phyloP scores from a whole-genome alignment of 2,888 invertebrate genomes.

The Drosophila parthenogenetica region DNA sequence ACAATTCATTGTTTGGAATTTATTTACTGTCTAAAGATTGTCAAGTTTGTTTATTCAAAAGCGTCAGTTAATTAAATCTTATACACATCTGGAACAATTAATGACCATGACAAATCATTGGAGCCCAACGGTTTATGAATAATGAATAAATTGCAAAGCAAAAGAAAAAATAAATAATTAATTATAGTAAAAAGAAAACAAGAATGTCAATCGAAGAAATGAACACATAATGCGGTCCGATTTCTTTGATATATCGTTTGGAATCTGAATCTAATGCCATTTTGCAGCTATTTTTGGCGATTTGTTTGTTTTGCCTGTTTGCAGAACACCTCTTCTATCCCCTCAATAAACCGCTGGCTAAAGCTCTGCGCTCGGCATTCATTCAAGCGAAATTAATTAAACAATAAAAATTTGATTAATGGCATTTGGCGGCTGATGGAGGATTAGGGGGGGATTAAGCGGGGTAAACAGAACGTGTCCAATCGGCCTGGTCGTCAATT shows the following conservation, averaged over 20 bases:
- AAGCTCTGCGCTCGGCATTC: constrained; percentile 42
- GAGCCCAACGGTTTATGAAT: constrained; percentile 25
- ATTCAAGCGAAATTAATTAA: constrained; percentile 80
- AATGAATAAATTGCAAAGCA: constrained; percentile 36
- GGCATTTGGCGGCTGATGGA: constrained; percentile 45
- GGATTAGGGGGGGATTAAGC: not conserved
- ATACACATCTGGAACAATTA: constrained; percentile 20
- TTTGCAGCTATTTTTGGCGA: constrained; percentile 66
- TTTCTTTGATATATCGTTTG: constrained; percentile 66
- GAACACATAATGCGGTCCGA: constrained; percentile 59
- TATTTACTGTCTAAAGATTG: constrained; percentile 1
- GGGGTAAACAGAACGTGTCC: constrained; percentile 37
- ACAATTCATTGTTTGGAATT: not conserved
- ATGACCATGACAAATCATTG: constrained; percentile 28
- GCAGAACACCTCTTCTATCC: not conserved
- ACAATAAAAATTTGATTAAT: constrained; percentile 80
- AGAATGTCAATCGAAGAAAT: constrained; percentile 54
- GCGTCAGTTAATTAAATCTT: constrained; percentile 21
- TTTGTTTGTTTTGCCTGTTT: constrained; percentile 68
- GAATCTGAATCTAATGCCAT: constrained; percentile 54
- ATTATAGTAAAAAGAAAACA: constrained; percentile 2
- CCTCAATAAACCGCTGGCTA: not conserved
- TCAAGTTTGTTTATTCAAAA: not conserved
- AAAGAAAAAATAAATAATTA: constrained; percentile 4
- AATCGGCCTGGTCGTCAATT: constrained; percentile 40